Percentiles rank a stretch among this genome's conserved stretches.
Conservation (phyloP, 2,888 invertebrate genomes). For the Synergus gifuensis region DNA sequence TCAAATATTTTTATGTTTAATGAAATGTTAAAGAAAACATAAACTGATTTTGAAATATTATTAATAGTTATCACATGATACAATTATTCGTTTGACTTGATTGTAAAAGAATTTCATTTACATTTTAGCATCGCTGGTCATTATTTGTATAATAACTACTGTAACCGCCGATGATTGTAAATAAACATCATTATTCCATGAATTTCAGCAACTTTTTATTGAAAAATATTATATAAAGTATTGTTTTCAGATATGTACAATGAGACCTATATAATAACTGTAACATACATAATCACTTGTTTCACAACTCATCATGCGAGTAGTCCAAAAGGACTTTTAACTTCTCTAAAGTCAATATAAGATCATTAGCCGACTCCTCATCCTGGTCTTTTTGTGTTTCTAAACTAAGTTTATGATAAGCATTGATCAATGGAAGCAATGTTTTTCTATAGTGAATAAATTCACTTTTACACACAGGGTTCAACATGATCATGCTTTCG, state of each 20-base stretch:
- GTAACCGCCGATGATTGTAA: slow-evolving; percentile 28
- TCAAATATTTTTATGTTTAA: slow-evolving; percentile 31
- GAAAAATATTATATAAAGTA: too few relatives aligned
- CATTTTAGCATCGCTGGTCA: background rate
- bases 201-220: background rate
- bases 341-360: background rate
- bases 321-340: background rate
- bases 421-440: slow-evolving; percentile 59
- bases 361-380: background rate
- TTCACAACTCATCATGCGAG: slow-evolving; percentile 44
- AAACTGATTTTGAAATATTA: background rate
- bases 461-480: slow-evolving; percentile 64
- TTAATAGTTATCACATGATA: background rate
- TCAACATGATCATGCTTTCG: slow-evolving; percentile 69
- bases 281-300: slow-evolving; percentile 32
- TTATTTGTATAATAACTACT: background rate
- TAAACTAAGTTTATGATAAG: slow-evolving; percentile 49
- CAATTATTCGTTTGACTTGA: slow-evolving; percentile 22
- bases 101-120: slow-evolving; percentile 36
- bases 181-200: slow-evolving; percentile 26
- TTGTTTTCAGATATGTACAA: too few relatives aligned
- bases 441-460: slow-evolving; percentile 56
- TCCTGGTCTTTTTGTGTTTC: background rate
- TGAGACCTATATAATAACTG: background rate
- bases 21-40: background rate